Conservation (phyloP, 2,888 invertebrate species). For the Trimorus sp. region DNA sequence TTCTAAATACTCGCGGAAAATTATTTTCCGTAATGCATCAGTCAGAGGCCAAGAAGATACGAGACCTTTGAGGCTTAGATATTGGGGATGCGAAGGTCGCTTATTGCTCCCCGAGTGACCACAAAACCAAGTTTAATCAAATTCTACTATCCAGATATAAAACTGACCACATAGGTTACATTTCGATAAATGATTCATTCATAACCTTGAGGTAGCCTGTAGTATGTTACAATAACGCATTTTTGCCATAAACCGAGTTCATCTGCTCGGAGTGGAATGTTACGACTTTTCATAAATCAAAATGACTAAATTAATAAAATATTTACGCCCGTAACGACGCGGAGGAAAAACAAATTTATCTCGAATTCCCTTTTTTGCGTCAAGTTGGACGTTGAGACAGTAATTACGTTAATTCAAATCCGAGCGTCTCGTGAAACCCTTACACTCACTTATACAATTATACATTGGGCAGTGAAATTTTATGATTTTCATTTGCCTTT, state of each 20-base stretch:
- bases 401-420: conserved; percentile 21
- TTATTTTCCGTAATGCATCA: conserved; percentile 71
- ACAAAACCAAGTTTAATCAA: conserved; percentile 82
- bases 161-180: conserved; percentile 81
- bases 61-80: conserved; percentile 73
- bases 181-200: conserved; percentile 81
- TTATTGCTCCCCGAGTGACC: conserved; percentile 82
- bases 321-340: background rate
- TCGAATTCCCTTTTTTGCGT: background rate
- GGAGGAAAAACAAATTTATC: background rate
- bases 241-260: conserved; percentile 46
- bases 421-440: conserved; percentile 22
- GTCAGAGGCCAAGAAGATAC: conserved; percentile 67
- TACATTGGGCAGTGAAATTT: conserved; percentile 32
- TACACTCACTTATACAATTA: conserved; percentile 44
- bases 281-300: conserved; percentile 51
- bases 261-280: conserved; percentile 33
- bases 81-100: conserved; percentile 73
- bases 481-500: conserved; percentile 30
- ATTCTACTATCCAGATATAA: conserved; percentile 81
- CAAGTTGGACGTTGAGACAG: conserved; percentile 4
- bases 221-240: conserved; percentile 68
- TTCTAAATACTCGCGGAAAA: conserved; percentile 28
- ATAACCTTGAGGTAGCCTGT: conserved; percentile 74
- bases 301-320: conserved; percentile 42